Base-by-base conservation (phyloP, 2,797 vertebrate genomes). In the Oryzias dopingdopingensis region DNA sequence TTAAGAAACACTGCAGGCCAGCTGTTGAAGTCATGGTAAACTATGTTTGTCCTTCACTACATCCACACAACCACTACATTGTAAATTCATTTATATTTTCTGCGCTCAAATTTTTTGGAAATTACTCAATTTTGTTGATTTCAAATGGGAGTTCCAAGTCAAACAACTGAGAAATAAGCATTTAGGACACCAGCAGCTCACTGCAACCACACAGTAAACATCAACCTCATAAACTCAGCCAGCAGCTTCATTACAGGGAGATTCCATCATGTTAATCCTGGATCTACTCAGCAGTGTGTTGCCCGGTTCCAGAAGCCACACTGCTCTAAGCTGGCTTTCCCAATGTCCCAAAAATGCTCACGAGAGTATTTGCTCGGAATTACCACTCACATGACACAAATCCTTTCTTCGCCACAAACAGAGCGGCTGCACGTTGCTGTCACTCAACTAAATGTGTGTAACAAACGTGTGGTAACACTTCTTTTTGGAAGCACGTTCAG, bases 181-280 rank as follows among this genome's bases (percentile, higher is more conserved):
- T 49, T 1, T 5, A 73, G 53, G 55, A 44, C 47, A 62, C 51
- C 62, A 51, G 49, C 59, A 67, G 57, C 49, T 56, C 48, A 67
- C 47, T 23, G 42, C 66, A 69, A 56, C 72, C 37, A 42, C 61
- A 17, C 60, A 42, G 63, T 56, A 52, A 78, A 79, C 62, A 77
- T 60, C 48, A 41, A 50, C 66, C 72, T 67, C 61, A 78, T 78
- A 81, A 80, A 83, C 67, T 61, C 66, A 60, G 79, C 86, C 85
- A 88, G 68, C 47, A 62, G 87, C 71, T 80, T 89, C 84, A 90
- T 90, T 88, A 85, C 82, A 84, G 81, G 74, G 80, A 56, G 83
- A 87, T 86, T 77, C 79, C 70, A 73, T 65, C 80, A 74, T 87
- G 83, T 86, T 75, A 88, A 86, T 81, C 59, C 75, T 50, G 16